Conservation (phyloP, 1,140 invertebrate genomes). For the Cydia fagiglandana region DNA sequence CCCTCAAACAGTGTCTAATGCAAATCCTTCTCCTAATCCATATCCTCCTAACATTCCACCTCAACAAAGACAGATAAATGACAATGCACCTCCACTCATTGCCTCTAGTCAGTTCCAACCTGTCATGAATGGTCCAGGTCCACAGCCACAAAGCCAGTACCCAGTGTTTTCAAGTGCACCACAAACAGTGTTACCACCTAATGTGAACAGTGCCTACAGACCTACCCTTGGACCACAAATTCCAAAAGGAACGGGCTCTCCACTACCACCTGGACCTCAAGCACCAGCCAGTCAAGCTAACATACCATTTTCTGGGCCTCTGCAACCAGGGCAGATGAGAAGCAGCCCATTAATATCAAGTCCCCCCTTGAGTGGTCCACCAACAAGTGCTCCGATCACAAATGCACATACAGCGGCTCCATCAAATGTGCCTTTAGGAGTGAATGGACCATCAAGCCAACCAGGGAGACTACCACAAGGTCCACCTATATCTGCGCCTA, state of each 20-base stretch:
- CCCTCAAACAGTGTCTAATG: conserved; percentile 44
- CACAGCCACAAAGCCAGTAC: conserved; percentile 47
- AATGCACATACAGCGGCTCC: conserved; percentile 37
- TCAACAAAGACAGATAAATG: conserved; percentile 67
- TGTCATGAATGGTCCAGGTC: conserved; percentile 60
- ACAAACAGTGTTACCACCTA: conserved; percentile 26
- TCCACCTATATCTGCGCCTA: conserved; percentile 17
- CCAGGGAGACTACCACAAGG: conserved; percentile 35
- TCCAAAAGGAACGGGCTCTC: conserved; percentile 39
- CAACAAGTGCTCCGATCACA: conserved; percentile 36
- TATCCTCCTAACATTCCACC: conserved; percentile 55
- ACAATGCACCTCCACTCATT: conserved; percentile 72
- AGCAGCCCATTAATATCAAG: conserved; percentile 47
- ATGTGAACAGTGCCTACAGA: conserved; percentile 39
- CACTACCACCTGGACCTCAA: conserved; percentile 40
- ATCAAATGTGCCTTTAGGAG: conserved; percentile 38
- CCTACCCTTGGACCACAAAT: conserved; percentile 45
- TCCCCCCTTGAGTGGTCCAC: conserved; percentile 40
- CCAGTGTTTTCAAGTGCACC: conserved; percentile 48
- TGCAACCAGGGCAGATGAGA: conserved; percentile 43
- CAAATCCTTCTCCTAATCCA: conserved; percentile 45
- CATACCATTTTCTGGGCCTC: conserved; percentile 49
- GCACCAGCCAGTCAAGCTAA: conserved; percentile 51
- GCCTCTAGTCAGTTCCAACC: conserved; percentile 71
- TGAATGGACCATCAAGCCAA: conserved; percentile 29